Conservation (phyloP, 2,797 vertebrate species). For the Sebastes kiyomatsui region DNA sequence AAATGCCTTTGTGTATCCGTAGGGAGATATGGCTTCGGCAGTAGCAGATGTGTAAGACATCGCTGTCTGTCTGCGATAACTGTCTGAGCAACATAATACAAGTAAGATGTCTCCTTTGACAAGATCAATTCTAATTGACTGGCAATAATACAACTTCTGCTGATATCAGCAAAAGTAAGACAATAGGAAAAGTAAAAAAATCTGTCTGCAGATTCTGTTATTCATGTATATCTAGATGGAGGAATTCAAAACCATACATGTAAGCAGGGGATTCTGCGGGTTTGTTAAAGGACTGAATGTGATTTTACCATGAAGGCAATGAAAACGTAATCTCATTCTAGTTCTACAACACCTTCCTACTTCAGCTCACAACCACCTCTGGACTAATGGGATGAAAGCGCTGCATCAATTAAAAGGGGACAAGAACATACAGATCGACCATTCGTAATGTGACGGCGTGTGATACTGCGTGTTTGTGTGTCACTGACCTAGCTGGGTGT, state of each 20-base stretch:
- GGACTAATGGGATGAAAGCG: background rate
- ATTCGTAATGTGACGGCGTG: background rate
- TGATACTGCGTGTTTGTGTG: conserved; percentile 33
- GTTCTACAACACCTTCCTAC: background rate
- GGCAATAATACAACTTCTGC: background rate
- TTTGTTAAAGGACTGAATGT: background rate
- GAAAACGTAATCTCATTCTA: background rate
- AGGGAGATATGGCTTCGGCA: conserved; percentile 8
- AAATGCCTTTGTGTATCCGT: conserved; percentile 23
- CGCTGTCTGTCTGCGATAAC: conserved; percentile 21
- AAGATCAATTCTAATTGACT: background rate
- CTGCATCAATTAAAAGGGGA: background rate
- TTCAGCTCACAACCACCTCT: background rate
- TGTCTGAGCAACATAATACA: background rate
- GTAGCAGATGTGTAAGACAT: conserved; percentile 10
- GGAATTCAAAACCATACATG: background rate
- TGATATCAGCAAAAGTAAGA: conserved; percentile 13
- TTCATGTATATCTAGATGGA: background rate
- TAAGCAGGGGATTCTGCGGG: background rate
- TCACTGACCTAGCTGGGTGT: conserved; percentile 94
- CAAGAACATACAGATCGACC: background rate
- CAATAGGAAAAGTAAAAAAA: background rate
- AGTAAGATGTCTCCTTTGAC: conserved; percentile 1
- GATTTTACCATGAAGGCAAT: background rate
- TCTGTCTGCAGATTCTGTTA: background rate